Conservation (phyloP, 2,113 vertebrate species). For the Caranx melampygus region DNA sequence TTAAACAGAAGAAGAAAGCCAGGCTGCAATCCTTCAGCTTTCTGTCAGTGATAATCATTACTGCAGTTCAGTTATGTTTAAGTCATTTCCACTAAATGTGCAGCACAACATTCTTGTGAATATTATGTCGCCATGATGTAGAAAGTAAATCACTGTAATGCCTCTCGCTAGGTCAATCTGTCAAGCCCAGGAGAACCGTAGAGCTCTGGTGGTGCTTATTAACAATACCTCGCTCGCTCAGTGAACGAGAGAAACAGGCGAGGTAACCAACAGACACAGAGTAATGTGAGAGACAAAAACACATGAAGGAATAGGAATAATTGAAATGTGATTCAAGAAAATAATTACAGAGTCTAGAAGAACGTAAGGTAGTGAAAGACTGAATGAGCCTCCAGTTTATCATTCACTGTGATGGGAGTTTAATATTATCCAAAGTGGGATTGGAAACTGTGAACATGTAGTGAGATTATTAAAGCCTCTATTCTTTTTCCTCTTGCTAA, state of each 20-base stretch:
- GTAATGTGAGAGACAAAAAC: slow-evolving; percentile 14
- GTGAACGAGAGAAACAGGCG: not conserved
- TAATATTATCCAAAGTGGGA: slow-evolving; percentile 40
- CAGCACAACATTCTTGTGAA: slow-evolving; percentile 24
- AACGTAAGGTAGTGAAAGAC: slow-evolving; percentile 29
- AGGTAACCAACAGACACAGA: not conserved
- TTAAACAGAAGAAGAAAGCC: slow-evolving; percentile 12
- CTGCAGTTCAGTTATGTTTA: slow-evolving; percentile 29
- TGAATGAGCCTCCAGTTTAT: slow-evolving; percentile 48
- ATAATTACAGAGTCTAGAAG: slow-evolving; percentile 32
- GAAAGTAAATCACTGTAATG: slow-evolving; percentile 60
- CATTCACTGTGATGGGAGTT: slow-evolving; percentile 40
- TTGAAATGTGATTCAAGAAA: slow-evolving; percentile 35
- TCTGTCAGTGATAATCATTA: slow-evolving; percentile 34
- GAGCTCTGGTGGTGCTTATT: slow-evolving; percentile 55
- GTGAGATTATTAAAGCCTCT: slow-evolving; percentile 14
- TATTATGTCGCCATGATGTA: slow-evolving; percentile 39
- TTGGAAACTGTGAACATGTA: slow-evolving; percentile 29
- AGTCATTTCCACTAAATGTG: slow-evolving; percentile 42
- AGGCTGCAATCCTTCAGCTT: slow-evolving; percentile 14
- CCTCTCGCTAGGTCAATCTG: slow-evolving; percentile 51
- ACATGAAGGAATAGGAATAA: slow-evolving; percentile 8
- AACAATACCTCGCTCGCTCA: slow-evolving; percentile 32
- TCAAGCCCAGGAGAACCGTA: slow-evolving; percentile 43
- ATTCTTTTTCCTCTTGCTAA: slow-evolving; percentile 16